Percentiles rank a stretch among this genome's conserved stretches.
Conservation (phyloP, 2,797 vertebrate genomes). For the Coreius guichenoti region DNA sequence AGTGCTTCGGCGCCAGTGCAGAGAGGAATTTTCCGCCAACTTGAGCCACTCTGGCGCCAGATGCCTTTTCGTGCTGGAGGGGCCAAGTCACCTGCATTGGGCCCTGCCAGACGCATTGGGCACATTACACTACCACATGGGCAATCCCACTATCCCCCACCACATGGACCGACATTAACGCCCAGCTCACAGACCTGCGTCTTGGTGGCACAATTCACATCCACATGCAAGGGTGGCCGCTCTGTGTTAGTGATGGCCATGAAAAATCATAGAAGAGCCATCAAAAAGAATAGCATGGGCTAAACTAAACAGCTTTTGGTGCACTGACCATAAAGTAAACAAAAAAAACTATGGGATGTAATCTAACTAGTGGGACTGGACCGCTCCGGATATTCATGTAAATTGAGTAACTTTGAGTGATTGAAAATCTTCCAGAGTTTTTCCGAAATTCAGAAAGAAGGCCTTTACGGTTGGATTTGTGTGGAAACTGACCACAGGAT, state of each 20-base stretch:
- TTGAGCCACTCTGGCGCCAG: constrained; percentile 56
- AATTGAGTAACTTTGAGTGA: background rate
- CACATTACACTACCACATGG: constrained; percentile 51
- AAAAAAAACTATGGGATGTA: constrained; percentile 14
- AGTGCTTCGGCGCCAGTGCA: constrained; percentile 56
- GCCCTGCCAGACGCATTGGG: constrained; percentile 52
- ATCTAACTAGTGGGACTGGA: background rate
- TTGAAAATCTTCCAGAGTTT: constrained; percentile 23
- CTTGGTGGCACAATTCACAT: constrained; percentile 35
- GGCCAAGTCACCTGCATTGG: constrained; percentile 52
- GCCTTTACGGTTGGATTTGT: background rate
- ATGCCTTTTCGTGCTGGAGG: constrained; percentile 49
- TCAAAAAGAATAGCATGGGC: constrained; percentile 36
- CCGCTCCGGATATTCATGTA: background rate
- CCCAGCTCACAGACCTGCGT: constrained; percentile 5
- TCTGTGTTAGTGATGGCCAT: constrained; percentile 39
- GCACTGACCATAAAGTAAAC: constrained; percentile 26
- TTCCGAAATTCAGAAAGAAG: constrained; percentile 8
- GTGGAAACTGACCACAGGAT: constrained; percentile 22
- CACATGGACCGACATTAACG: constrained; percentile 33
- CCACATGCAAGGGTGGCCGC: constrained; percentile 43
- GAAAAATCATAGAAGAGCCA: constrained; percentile 18
- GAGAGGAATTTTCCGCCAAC: constrained; percentile 59
- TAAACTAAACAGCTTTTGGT: constrained; percentile 13
- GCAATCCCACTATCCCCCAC: constrained; percentile 40